phyloP scores from a whole-genome alignment of 2,113 vertebrate species.

The Phylloscopus trochilus region DNA sequence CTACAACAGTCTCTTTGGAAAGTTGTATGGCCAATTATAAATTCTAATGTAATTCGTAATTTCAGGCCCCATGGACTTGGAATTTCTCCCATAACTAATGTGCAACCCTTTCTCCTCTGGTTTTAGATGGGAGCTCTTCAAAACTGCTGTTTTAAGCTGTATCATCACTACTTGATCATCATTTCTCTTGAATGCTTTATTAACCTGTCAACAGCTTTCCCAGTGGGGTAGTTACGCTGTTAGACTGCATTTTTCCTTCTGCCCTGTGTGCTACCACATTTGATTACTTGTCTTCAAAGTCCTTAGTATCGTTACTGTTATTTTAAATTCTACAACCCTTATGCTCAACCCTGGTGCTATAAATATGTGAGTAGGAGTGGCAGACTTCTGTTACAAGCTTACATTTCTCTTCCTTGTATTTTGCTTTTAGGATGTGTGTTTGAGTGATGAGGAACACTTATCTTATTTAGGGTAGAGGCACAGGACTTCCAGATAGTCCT shows the following conservation, averaged over 20 bases:
- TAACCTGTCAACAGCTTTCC: not conserved
- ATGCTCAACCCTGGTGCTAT: slow-evolving; percentile 14
- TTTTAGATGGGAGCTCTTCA: not conserved
- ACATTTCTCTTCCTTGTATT: slow-evolving; percentile 9
- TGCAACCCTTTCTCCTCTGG: not conserved
- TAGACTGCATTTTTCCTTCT: not conserved
- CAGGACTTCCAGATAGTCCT: not conserved
- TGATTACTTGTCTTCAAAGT: not conserved
- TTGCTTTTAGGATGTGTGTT: not conserved
- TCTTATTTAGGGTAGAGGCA: not conserved
- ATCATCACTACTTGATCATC: not conserved
- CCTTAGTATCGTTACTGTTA: not conserved
- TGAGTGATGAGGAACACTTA: not conserved
- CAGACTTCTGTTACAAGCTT: slow-evolving; percentile 32
- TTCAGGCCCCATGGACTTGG: not conserved
- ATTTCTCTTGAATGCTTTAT: not conserved
- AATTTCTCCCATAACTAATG: not conserved
- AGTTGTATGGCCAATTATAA: not conserved
- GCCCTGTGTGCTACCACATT: not conserved
- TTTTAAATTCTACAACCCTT: slow-evolving; percentile 6
- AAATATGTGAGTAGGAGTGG: slow-evolving; percentile 52
- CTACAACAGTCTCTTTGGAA: not conserved
- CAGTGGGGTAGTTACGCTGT: not conserved
- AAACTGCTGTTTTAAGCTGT: not conserved
- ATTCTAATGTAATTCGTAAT: not conserved